Evolutionary conservation across 2,888 invertebrate species (phyloP).

Genomic region (Ischnura elegans): DNA sequence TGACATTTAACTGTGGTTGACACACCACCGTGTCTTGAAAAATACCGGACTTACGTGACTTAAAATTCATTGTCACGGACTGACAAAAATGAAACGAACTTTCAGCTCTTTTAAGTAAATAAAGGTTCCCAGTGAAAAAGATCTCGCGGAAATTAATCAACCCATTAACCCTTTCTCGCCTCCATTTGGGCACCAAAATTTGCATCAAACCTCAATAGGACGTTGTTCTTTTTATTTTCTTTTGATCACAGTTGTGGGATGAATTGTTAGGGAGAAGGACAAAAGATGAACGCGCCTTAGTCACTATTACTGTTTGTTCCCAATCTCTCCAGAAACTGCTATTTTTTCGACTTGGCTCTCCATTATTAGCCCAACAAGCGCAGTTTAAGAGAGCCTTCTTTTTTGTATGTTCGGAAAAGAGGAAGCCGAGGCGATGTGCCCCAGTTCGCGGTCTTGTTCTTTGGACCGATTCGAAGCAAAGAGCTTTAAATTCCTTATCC

Average conservation of each 20-base stretch:
- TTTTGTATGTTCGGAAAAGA: neutral
- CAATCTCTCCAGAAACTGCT: neutral
- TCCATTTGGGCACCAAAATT: neutral
- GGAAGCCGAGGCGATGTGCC: neutral
- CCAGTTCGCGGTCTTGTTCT: neutral
- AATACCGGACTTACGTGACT: too few relatives aligned
- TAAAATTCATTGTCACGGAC: too few relatives aligned
- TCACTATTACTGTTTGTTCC: neutral
- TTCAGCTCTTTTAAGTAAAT: too few relatives aligned
- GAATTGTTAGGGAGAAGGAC: neutral
- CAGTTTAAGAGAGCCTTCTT: neutral
- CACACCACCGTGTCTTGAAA: too few relatives aligned
- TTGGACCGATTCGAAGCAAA: neutral
- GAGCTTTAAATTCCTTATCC: neutral
- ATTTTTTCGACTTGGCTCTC: neutral
- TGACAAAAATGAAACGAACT: too few relatives aligned
- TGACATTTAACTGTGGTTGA: too few relatives aligned
- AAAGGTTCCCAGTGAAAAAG: too few relatives aligned
- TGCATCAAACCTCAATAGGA: neutral
- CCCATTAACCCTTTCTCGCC: neutral
- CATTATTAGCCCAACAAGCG: neutral
- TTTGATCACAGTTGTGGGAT: neutral
- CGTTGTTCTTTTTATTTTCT: neutral
- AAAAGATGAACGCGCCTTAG: neutral
- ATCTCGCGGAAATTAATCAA: neutral